A percentile compares a stretch with the other conserved stretches of the same genome.
Evolutionary conservation across 2,113 vertebrate genomes (phyloP).

Genomic region (Melanerpes aurifrons): DNA sequence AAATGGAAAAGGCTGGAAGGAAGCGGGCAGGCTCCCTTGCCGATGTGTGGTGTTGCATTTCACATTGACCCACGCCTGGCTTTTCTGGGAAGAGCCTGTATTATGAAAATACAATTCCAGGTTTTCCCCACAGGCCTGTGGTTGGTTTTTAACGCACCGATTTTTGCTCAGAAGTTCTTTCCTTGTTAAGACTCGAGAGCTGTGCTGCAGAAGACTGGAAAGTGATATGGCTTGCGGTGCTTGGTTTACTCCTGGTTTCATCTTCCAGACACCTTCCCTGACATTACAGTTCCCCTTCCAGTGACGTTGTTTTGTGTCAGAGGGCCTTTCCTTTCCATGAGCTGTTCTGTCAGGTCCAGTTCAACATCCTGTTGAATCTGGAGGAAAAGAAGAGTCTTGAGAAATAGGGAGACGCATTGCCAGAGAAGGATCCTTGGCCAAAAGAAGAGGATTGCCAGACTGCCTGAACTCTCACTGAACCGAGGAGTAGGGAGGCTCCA

Average conservation of each 20-base stretch:
- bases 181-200: neutral
- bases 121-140: neutral
- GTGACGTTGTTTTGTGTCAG: slow-evolving; percentile 34
- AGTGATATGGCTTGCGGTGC: neutral
- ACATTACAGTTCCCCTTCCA: neutral
- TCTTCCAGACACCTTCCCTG: neutral
- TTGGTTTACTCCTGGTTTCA: neutral
- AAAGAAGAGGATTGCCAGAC: slow-evolving; percentile 9
- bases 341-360: neutral
- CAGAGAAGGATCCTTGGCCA: slow-evolving; percentile 37
- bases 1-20: neutral
- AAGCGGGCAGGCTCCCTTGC: neutral
- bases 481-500: neutral
- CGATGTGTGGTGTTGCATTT: neutral
- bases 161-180: neutral
- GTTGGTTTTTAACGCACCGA: neutral
- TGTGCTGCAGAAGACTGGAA: neutral
- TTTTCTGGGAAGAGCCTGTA: neutral
- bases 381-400: slow-evolving; percentile 25
- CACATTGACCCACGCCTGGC: rapidly evolving
- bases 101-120: neutral
- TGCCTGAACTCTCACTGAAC: slow-evolving; percentile 69
- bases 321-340: slow-evolving; percentile 19
- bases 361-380: slow-evolving; percentile 38
- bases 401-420: neutral